phyloP scores from a whole-genome alignment of 2,888 invertebrate species.

The Drosophila paranaensis region DNA sequence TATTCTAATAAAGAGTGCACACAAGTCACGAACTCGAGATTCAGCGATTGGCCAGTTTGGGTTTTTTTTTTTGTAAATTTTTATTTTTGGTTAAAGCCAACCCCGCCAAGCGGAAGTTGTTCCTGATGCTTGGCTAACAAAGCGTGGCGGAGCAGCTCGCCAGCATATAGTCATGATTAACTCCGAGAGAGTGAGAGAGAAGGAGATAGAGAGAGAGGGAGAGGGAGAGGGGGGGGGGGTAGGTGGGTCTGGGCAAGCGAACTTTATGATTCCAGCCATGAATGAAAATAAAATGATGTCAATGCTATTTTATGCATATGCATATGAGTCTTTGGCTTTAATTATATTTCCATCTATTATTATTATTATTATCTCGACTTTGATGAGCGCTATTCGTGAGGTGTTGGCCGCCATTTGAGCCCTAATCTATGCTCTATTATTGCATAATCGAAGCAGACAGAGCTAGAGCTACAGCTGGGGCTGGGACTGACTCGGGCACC shows the following conservation, averaged over 20 bases:
- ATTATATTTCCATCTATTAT: slow-evolving; percentile 1
- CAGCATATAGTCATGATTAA: slow-evolving; percentile 68
- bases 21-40: slow-evolving; percentile 56
- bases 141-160: slow-evolving; percentile 81
- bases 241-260: slow-evolving; percentile 30
- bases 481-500: neutral
- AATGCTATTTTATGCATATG: slow-evolving; percentile 75
- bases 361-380: slow-evolving; percentile 2
- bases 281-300: slow-evolving; percentile 77
- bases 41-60: slow-evolving; percentile 40
- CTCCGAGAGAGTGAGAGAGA: slow-evolving; percentile 25
- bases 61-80: neutral
- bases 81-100: slow-evolving; percentile 29
- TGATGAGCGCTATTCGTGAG: slow-evolving; percentile 17
- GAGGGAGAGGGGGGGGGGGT: neutral
- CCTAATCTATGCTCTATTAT: slow-evolving; percentile 61
- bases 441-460: slow-evolving; percentile 59
- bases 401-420: slow-evolving; percentile 39
- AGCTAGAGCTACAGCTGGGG: neutral
- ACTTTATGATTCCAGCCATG: slow-evolving; percentile 75
- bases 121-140: slow-evolving; percentile 85
- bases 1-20: slow-evolving; percentile 74
- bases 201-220: neutral
- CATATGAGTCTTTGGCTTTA: slow-evolving; percentile 38
- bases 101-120: slow-evolving; percentile 80